Percentiles rank a stretch among this genome's conserved stretches.
These are phyloP conservation scores for Agelastica alni DNA, from an alignment of 2,888 invertebrate genomes.

Conservation along the genomic window DNA sequence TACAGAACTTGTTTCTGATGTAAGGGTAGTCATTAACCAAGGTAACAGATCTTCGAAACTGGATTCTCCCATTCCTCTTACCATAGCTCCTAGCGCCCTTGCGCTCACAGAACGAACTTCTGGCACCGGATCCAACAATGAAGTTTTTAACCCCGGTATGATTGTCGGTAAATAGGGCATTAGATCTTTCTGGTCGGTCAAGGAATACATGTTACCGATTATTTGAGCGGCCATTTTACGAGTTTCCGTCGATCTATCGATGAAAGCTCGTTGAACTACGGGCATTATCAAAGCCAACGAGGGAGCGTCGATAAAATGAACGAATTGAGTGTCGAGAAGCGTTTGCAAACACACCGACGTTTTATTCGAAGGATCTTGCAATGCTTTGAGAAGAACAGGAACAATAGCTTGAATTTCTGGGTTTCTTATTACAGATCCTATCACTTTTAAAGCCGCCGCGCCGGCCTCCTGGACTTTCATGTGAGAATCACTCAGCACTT, in stretches of 20 bases:
- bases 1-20: slow-evolving; percentile 93
- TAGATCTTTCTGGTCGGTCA: slow-evolving; percentile 98
- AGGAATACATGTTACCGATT: slow-evolving; percentile 98
- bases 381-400: slow-evolving; percentile 82
- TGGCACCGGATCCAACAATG: slow-evolving; percentile 95
- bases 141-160: slow-evolving; percentile 94
- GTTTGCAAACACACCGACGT: slow-evolving; percentile 93
- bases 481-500: slow-evolving; percentile 96
- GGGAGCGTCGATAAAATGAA: slow-evolving; percentile 99
- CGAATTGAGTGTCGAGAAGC: slow-evolving; percentile 93
- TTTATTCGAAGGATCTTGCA: slow-evolving; percentile 95
- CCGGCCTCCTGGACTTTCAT: slow-evolving; percentile 95
- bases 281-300: slow-evolving; percentile 99
- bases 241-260: slow-evolving; percentile 96
- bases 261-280: slow-evolving; percentile 95
- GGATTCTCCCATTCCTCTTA: slow-evolving; percentile 94
- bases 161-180: slow-evolving; percentile 95
- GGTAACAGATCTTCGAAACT: slow-evolving; percentile 95
- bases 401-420: slow-evolving; percentile 97
- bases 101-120: slow-evolving; percentile 97
- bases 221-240: slow-evolving; percentile 99
- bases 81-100: slow-evolving; percentile 96
- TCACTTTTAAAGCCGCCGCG: slow-evolving; percentile 91
- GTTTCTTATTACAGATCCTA: slow-evolving; percentile 97
- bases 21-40: slow-evolving; percentile 97